Evolutionary conservation across 2,113 vertebrate species (phyloP).

Genomic region (Stigmatopora nigra): DNA sequence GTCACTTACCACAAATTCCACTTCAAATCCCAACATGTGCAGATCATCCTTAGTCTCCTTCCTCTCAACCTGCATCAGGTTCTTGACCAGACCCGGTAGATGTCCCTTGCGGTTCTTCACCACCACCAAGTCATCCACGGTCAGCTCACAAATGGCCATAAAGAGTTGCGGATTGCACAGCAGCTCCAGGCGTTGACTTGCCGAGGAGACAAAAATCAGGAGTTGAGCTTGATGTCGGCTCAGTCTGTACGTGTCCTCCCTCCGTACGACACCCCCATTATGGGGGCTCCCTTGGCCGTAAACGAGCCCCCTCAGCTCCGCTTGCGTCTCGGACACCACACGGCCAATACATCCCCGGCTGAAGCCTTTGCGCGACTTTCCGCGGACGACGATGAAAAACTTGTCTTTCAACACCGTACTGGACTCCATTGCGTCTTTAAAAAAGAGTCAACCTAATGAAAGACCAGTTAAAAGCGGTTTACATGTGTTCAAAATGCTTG

Average conservation of each 20-base stretch:
- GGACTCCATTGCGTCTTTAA: constrained; percentile 46
- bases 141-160: constrained; percentile 63
- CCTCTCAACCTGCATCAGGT: constrained; percentile 66
- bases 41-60: constrained; percentile 61
- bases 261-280: constrained; percentile 48
- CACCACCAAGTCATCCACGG: constrained; percentile 66
- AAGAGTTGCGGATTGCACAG: constrained; percentile 71
- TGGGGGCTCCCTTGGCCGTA: constrained; percentile 46
- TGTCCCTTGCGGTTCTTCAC: constrained; percentile 60
- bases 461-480: neutral
- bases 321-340: constrained; percentile 55
- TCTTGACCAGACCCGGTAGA: constrained; percentile 63
- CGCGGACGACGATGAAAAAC: constrained; percentile 66
- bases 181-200: constrained; percentile 58
- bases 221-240: constrained; percentile 69
- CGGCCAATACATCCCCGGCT: constrained; percentile 63
- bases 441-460: neutral
- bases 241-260: constrained; percentile 59
- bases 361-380: constrained; percentile 61
- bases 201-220: constrained; percentile 60
- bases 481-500: no score
- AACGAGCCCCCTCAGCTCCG: constrained; percentile 54
- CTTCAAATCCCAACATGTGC: constrained; percentile 68
- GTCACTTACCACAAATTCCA: constrained; percentile 65
- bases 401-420: constrained; percentile 31